Evolutionary conservation across 2,888 invertebrate species (phyloP).

Genomic region (Lycocerus yunnanus): DNA sequence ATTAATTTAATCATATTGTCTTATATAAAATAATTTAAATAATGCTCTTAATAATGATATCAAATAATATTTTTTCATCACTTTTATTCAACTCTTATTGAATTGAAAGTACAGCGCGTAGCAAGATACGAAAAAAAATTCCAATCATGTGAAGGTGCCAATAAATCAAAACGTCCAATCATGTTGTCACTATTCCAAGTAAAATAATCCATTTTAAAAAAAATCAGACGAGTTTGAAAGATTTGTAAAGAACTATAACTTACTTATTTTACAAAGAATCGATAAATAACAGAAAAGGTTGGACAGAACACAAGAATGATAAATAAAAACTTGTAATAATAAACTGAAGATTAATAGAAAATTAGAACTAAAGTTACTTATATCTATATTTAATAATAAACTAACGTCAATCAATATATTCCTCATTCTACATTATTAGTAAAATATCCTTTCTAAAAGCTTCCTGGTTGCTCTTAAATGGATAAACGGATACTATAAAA

Average conservation of each 20-base stretch:
- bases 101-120: neutral
- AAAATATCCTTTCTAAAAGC: neutral
- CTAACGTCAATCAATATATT: no score
- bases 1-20: neutral
- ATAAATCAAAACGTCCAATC: neutral
- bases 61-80: neutral
- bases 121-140: neutral
- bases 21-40: neutral
- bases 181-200: neutral
- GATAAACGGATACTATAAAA: neutral
- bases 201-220: neutral
- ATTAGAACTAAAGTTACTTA: no score
- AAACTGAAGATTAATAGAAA: no score
- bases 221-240: no score
- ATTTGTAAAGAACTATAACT: no score
- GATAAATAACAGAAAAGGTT: no score
- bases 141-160: neutral
- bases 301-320: no score
- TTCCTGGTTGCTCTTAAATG: neutral
- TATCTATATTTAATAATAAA: no score
- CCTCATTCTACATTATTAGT: neutral
- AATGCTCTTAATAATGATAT: neutral
- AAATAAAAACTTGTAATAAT: no score
- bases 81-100: neutral
- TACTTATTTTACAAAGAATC: no score